A percentile compares a stretch with the other conserved stretches of the same genome.
phyloP scores from a whole-genome alignment of 2,888 invertebrate species.

The Willowsia nigromaculata region DNA sequence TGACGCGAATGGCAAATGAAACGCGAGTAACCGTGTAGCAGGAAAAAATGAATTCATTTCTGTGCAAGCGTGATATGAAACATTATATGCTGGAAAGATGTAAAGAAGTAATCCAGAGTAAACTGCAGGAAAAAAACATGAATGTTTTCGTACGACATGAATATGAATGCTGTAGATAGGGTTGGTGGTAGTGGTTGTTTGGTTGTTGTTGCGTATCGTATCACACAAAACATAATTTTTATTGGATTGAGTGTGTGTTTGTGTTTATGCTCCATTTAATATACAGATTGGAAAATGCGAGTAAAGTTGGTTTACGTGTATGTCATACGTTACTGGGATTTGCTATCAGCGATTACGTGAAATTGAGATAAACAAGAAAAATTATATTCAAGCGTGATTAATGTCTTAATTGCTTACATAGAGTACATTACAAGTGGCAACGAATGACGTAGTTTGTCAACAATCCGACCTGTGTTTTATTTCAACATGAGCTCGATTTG shows the following conservation, averaged over 20 bases:
- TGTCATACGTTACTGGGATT: too few relatives aligned
- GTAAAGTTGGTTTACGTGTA: not conserved
- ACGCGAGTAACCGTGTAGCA: conserved; percentile 21
- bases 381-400: conserved; percentile 55
- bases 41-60: conserved; percentile 29
- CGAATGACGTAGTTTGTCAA: not conserved
- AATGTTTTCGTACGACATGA: conserved; percentile 32
- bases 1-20: conserved; percentile 16
- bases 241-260: not conserved
- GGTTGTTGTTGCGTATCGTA: not conserved
- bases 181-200: not conserved
- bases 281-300: not conserved
- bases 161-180: conserved; percentile 39
- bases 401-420: conserved; percentile 64
- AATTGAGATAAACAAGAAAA: conserved; percentile 16
- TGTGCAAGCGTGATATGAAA: conserved; percentile 40
- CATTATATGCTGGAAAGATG: not conserved
- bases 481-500: not conserved
- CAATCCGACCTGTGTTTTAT: not conserved
- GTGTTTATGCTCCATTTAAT: not conserved
- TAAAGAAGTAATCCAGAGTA: conserved; percentile 27
- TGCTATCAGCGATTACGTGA: conserved; percentile 30
- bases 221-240: not conserved
- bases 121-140: not conserved
- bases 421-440: not conserved